These are phyloP conservation scores for Thunnus thynnus DNA, from an alignment of 2,113 vertebrate species.

Conservation along the genomic window DNA sequence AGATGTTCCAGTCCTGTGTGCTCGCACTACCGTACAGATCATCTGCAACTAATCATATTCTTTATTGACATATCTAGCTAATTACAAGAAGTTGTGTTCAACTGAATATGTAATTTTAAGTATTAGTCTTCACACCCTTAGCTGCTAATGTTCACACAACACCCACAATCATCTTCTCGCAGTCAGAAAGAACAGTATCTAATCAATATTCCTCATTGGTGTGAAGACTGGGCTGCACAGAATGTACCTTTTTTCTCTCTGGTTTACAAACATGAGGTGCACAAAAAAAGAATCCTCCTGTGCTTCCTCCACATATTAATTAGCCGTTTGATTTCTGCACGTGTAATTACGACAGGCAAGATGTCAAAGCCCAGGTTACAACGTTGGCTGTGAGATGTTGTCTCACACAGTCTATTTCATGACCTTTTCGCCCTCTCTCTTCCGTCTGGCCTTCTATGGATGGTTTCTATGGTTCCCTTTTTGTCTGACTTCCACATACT, in stretches of 20 bases:
- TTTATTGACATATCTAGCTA: slow-evolving; percentile 26
- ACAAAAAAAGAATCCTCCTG: slow-evolving; percentile 4
- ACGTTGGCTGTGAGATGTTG: neutral
- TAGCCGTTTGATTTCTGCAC: slow-evolving; percentile 31
- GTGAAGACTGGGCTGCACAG: slow-evolving; percentile 48
- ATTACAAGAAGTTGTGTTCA: slow-evolving; percentile 34
- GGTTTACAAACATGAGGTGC: slow-evolving; percentile 17
- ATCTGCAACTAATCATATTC: slow-evolving; percentile 11
- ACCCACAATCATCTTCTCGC: slow-evolving; percentile 57
- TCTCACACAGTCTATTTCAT: slow-evolving; percentile 14
- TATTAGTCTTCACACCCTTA: slow-evolving; percentile 50
- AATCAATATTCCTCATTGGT: slow-evolving; percentile 53
- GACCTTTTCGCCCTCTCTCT: neutral
- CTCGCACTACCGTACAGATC: neutral
- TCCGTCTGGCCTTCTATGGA: slow-evolving; percentile 18
- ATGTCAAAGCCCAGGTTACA: neutral
- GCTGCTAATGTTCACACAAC: slow-evolving; percentile 69
- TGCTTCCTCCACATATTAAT: slow-evolving; percentile 24
- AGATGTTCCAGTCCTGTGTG: neutral
- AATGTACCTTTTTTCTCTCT: slow-evolving; percentile 17
- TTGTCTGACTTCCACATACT: slow-evolving; percentile 53
- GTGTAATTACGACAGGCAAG: neutral
- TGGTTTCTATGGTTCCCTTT: slow-evolving; percentile 51
- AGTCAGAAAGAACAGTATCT: slow-evolving; percentile 52
- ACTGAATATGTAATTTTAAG: slow-evolving; percentile 54